Conservation (phyloP, 2,113 vertebrate genomes). For the Gopherus flavomarginatus region DNA sequence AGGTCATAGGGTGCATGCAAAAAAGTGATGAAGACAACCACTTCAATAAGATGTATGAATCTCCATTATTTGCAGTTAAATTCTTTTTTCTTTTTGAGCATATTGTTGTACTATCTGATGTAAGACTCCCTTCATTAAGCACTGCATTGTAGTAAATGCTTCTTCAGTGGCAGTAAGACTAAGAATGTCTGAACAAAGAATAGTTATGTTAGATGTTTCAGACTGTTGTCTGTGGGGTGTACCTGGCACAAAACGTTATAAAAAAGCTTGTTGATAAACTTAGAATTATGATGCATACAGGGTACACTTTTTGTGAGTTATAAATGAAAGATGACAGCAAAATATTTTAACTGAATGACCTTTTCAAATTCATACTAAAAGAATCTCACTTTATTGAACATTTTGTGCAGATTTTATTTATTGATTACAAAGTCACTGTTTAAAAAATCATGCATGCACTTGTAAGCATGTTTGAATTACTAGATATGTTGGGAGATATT, state of each 20-base stretch:
- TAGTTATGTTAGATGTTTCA: conserved; percentile 53
- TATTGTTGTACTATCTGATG: conserved; percentile 33
- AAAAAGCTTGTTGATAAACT: conserved; percentile 42
- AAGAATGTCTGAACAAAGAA: conserved; percentile 61
- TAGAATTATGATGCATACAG: conserved; percentile 3
- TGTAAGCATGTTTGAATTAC: neutral
- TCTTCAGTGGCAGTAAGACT: conserved; percentile 58
- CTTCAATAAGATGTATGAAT: conserved; percentile 25
- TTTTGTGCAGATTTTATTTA: neutral
- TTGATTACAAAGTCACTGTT: neutral
- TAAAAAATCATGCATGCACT: neutral
- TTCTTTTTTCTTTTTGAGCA: conserved; percentile 12
- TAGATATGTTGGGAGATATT: neutral
- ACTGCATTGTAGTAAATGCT: conserved; percentile 47
- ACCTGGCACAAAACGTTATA: conserved; percentile 4
- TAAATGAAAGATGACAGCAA: conserved; percentile 25
- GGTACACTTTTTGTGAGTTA: neutral
- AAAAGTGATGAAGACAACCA: neutral
- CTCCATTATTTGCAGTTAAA: conserved; percentile 49
- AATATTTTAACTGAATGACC: neutral
- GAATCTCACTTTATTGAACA: neutral
- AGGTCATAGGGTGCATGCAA: neutral
- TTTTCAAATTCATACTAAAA: neutral
- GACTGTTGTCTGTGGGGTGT: conserved; percentile 12
- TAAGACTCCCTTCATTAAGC: conserved; percentile 44